These are phyloP conservation scores for Linurgus olivaceus DNA, from an alignment of 2,797 vertebrate species.

Conservation along the genomic window DNA sequence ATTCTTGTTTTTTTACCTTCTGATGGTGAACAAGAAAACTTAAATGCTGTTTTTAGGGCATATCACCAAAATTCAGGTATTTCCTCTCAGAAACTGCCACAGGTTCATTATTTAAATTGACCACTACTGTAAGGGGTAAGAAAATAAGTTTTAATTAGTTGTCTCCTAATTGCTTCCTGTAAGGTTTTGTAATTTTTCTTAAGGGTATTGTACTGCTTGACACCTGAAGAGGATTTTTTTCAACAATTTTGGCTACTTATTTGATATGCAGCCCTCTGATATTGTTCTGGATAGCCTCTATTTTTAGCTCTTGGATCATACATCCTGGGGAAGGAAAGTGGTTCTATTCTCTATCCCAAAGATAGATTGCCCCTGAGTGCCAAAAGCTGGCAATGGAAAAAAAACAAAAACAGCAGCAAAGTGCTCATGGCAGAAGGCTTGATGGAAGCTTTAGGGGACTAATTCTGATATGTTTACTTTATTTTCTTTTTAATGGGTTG, in stretches of 20 bases:
- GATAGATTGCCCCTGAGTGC: conserved; percentile 39
- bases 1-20: not conserved
- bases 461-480: conserved; percentile 75
- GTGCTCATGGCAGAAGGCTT: conserved; percentile 55
- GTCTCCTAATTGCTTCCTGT: not conserved
- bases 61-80: not conserved
- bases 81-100: not conserved
- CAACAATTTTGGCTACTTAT: not conserved
- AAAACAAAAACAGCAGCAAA: conserved; percentile 23
- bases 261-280: not conserved
- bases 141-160: not conserved
- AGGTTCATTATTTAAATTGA: not conserved
- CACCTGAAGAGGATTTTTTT: not conserved
- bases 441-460: conserved; percentile 70
- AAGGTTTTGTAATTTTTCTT: not conserved
- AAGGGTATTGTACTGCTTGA: not conserved
- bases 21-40: not conserved
- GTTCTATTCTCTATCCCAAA: conserved; percentile 21
- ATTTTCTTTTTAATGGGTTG: conserved; percentile 78
- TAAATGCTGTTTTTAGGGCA: not conserved
- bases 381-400: conserved; percentile 42
- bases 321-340: not conserved
- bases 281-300: not conserved
- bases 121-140: not conserved
- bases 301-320: conserved; percentile 5